Conservation (phyloP, 2,113 vertebrate species). For the Anthoscopus minutus region DNA sequence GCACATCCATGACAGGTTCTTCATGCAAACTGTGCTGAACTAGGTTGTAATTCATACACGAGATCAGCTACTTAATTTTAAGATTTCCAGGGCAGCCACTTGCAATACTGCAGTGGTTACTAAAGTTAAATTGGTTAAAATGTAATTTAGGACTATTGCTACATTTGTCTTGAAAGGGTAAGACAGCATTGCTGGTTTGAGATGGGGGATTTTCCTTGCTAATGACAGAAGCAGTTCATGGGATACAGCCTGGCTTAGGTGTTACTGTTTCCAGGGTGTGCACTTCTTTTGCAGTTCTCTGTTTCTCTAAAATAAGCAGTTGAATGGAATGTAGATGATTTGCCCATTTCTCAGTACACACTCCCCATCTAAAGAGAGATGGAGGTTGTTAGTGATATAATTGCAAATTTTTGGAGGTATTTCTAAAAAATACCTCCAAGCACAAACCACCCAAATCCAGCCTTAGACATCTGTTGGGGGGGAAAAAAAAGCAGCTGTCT, state of each 20-base stretch:
- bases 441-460: background rate
- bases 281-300: background rate
- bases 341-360: background rate
- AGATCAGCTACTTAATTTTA: background rate
- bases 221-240: background rate
- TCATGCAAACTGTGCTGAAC: background rate
- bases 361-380: background rate
- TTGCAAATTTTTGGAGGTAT: background rate
- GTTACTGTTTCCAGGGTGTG: background rate
- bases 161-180: background rate
- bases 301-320: background rate
- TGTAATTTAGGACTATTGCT: background rate
- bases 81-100: background rate
- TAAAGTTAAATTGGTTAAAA: background rate
- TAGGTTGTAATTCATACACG: background rate
- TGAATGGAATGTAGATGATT: background rate
- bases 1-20: background rate
- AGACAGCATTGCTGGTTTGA: background rate
- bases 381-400: background rate
- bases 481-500: background rate
- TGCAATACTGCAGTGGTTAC: background rate
- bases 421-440: slow-evolving; percentile 34
- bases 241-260: background rate
- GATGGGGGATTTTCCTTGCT: background rate
- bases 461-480: background rate